phyloP scores from a whole-genome alignment of 2,113 vertebrate genomes.

The Pluvialis apricaria region DNA sequence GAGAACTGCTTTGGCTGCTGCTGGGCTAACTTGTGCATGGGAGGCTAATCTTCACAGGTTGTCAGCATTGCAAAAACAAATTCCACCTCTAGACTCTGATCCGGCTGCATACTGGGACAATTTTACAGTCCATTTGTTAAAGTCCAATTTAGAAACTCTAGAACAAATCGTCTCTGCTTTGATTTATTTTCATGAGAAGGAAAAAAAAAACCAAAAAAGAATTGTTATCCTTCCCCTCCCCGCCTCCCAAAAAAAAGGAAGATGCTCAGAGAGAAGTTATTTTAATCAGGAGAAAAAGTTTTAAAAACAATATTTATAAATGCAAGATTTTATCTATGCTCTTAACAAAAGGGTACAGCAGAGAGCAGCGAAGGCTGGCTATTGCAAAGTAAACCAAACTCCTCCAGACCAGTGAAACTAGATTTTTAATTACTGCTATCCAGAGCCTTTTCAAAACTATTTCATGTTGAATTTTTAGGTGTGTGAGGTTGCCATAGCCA shows the following conservation, averaged over 20 bases:
- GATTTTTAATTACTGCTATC: not conserved
- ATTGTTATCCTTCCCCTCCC: not conserved
- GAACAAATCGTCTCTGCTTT: not conserved
- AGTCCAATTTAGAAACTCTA: not conserved
- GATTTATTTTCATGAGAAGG: not conserved
- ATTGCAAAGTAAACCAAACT: not conserved
- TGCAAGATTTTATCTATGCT: not conserved
- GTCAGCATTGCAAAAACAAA: not conserved
- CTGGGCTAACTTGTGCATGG: not conserved
- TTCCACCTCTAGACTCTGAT: not conserved
- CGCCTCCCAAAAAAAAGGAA: not conserved
- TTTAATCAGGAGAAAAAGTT: not conserved
- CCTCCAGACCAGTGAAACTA: not conserved
- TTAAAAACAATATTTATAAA: not conserved
- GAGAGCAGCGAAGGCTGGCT: not conserved
- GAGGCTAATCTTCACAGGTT: not conserved
- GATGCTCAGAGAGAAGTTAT: not conserved
- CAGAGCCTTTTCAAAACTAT: not conserved
- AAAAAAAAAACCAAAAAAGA: not conserved
- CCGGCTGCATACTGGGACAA: not conserved
- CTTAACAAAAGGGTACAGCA: not conserved
- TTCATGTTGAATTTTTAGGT: not conserved
- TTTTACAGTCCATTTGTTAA: not conserved
- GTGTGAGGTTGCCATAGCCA: not conserved
- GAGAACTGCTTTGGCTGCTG: not conserved